These are phyloP conservation scores for Trematocara macrostoma DNA, from an alignment of 2,113 vertebrate genomes.

Conservation along the genomic window DNA sequence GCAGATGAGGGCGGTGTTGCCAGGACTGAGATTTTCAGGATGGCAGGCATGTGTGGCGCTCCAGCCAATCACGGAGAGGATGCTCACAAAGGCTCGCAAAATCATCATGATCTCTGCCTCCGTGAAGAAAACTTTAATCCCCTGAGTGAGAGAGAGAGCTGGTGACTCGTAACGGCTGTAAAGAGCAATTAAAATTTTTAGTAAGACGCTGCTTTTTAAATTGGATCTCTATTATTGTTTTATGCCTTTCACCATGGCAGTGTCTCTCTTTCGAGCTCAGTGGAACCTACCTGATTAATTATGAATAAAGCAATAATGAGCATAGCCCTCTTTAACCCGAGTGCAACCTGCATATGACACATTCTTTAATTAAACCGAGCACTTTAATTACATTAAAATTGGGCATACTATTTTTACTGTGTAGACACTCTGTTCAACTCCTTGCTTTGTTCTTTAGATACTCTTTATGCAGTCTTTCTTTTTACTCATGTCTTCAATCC, in stretches of 20 bases:
- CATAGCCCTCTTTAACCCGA: not conserved
- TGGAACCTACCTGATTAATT: not conserved
- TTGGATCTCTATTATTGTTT: not conserved
- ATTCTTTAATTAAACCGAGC: not conserved
- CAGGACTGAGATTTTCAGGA: conserved; percentile 2
- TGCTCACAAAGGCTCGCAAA: not conserved
- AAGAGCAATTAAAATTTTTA: not conserved
- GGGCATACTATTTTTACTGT: not conserved
- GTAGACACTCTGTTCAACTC: not conserved
- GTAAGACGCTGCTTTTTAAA: not conserved
- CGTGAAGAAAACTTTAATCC: not conserved
- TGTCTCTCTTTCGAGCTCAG: not conserved
- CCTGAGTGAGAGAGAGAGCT: not conserved
- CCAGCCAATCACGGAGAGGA: not conserved
- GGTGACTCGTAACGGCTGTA: not conserved
- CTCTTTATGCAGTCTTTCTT: not conserved
- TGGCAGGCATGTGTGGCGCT: not conserved
- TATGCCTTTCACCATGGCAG: not conserved
- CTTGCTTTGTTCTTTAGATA: not conserved
- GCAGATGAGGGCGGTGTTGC: conserved; percentile 31
- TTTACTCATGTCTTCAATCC: not conserved
- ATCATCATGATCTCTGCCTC: not conserved
- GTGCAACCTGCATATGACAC: not conserved
- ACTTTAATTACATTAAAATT: not conserved
- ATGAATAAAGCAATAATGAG: not conserved